Base-by-base conservation (phyloP, 2,797 vertebrate genomes). In the Anolis apletophallus region DNA sequence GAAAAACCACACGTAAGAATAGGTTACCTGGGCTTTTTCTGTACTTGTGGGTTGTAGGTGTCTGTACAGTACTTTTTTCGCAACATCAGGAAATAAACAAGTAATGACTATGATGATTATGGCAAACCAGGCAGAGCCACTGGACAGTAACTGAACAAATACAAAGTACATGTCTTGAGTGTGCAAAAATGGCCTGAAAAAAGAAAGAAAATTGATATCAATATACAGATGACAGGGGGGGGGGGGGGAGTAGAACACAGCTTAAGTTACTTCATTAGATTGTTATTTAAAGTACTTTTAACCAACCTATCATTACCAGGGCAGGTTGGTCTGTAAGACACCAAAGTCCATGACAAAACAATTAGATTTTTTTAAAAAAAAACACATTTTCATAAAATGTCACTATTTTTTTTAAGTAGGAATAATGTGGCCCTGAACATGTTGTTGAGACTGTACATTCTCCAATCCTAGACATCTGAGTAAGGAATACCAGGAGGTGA, bases 111-210 rank as follows among this genome's bases (percentile, higher is more conserved):
- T 98, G 94, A 99, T 97, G 94, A 99, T 97, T 93, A 99, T 98
- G 96, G 98, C 98, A 88, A 99, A 98, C 99, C 99, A 99, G 92
- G 97, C 98, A 1, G 98, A 99, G 86, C 98, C 98, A 89, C 98
- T 99, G 95, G 99, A 99, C 69, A 99, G 95, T 90, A 99, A 96
- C 61, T 99, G 98, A 92, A 99, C 97, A 90, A 99, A 99, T 86
- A 99, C 98, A 85, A 98, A 99, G 95, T 99, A 99, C 98, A 99
- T 99, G 96, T 99, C 98, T 96, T 99, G 98, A 85, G 98, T 98
- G 93, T 98, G 97, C 91, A 98, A 97, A 96, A 99, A 99, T 0
- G 99, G 98, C 99, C 99, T 99, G 95, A 8, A 90, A 93, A 80
- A 80, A n/a, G 88, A 91, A 32, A 52, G 69, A 14, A 83, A 61